Base-by-base conservation (phyloP, 2,113 vertebrate species). In the Mesoclemmys tuberculata region DNA sequence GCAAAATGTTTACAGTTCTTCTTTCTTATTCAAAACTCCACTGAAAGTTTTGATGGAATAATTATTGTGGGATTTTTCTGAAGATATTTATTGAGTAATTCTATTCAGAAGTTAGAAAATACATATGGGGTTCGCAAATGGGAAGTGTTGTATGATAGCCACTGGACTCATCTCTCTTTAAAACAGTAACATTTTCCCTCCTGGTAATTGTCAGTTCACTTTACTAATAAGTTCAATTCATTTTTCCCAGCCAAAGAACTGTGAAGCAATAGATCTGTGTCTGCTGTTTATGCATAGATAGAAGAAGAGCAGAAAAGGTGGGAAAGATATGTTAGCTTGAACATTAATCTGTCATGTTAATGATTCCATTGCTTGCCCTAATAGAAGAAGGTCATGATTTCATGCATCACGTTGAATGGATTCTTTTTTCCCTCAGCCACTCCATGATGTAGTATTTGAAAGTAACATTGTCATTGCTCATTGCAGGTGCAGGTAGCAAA, bases 251-350 rank as follows among this genome's bases (percentile, higher is more conserved):
- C 83, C 19, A 86, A 85, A 84, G 52, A 92, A 46, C 7, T 61
- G 21, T 4, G 38, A 84, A 94, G 52, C 38, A 88, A 92, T 93
- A 95, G 85, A 92, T 94, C 44, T 95, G 2, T 0, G 16, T 85
- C 93, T 92, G 29, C 71, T 95, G 90, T 91, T 94, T 92, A 91
- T 82, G 89, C 52, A 93, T 14, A 95, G 91, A 58, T 41, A 95
- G 90, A 93, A 95, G 84, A 78, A 90, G 26, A 51, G n/a, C 38
- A 93, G 54, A 88, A 82, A 88, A 95, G 41, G 81, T 93, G 83
- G 38, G 91, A 97, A 97, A 52, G 35, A 93, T 91, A 88, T 86
- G 87, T 91, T 88, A 97, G 75, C 46, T 91, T 64, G 92, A 92
- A 74, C 83, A 88, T 94, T 77, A 94, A 95, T 83, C 58, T 85